Evolutionary conservation across 2,888 invertebrate species (phyloP), one percentile per base, ranked within the genome.

Genomic region (Nudaria mundana): DNA sequence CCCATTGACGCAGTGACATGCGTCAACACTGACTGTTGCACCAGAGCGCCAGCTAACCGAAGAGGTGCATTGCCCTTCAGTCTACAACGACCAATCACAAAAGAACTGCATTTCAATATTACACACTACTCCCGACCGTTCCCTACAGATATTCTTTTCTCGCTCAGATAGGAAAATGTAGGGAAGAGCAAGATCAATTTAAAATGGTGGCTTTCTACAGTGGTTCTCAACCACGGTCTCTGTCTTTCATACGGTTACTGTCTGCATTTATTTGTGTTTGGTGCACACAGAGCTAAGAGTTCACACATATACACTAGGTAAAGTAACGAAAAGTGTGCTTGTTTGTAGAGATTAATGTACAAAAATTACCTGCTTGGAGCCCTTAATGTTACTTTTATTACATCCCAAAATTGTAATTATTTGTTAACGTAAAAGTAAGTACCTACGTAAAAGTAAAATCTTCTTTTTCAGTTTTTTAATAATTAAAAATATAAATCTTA

Each of bases 1-100:
- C 76, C 78, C 76, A 72, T 34, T 70, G 77, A 78, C 78, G 84
- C 86, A 81, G 77, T 85, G 83, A 86, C 86, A 85, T 86, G 86
- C 87, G 87, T 87, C 87, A 86, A 83, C 71, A 68, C 63, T 73
- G 77, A 74, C 73, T 68, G 64, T 40, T 74, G 73, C 76, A 87
- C 83, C 74, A 82, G 81, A 76, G 49, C 33, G 49, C 45, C 86
- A 87, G 76, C 61, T 41, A 32, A 30, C 42, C 48, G 31, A 62
- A 71, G 76, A 80, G 72, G 63, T 76, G 74, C 73, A 74, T 48
- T 53, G 63, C 57, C 66, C 58, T 55, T 60, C 54, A 47, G 43
- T 29, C 28, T 39, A 25, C 38, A 35, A 46, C 36, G 38, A 31
- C 56, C 45, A 54, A 25, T 41, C 10, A 34, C 39, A 15, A 29